Percentiles rank a stretch among this genome's conserved stretches.
phyloP scores from a whole-genome alignment of 2,113 vertebrate species.

The Chaenogobius annularis region DNA sequence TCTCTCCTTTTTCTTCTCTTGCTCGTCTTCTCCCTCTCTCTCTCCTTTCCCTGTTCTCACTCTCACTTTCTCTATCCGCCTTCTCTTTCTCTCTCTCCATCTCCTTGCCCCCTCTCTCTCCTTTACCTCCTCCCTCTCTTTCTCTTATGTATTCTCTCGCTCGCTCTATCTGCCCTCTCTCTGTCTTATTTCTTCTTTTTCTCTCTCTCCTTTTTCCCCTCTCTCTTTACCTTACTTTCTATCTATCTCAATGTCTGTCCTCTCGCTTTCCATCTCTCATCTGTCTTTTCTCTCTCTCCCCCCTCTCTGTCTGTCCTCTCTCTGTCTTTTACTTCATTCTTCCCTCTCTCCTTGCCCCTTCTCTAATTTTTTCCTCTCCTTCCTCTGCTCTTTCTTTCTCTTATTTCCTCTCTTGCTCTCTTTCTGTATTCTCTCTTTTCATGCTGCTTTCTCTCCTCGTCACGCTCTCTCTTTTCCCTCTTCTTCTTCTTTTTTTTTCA shows the following conservation, averaged over 20 bases:
- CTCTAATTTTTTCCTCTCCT: constrained; percentile 46
- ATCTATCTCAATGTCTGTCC: constrained; percentile 37
- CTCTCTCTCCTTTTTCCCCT: no score
- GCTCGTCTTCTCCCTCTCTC: constrained; percentile 31
- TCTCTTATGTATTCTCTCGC: no score
- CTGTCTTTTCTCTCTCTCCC: no score
- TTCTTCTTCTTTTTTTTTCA: no score
- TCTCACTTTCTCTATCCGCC: constrained; percentile 26
- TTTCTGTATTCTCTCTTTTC: no score
- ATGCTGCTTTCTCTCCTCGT: no score
- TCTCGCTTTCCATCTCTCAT: constrained; percentile 20
- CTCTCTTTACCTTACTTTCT: constrained; percentile 14
- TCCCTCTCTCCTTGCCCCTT: background rate
- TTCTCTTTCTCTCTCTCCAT: constrained; percentile 40
- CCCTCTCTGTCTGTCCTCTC: background rate
- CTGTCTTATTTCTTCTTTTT: no score
- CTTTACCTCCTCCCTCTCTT: no score
- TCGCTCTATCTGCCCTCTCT: background rate
- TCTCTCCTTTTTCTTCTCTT: constrained; percentile 41
- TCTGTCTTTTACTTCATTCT: background rate
- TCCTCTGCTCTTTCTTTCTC: constrained; percentile 60
- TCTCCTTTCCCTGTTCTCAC: background rate
- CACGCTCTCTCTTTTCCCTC: no score
- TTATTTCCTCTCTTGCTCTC: no score
- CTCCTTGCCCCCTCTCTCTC: no score